Evolutionary conservation across 1,140 invertebrate species (phyloP).

Genomic region (Limonius californicus): DNA sequence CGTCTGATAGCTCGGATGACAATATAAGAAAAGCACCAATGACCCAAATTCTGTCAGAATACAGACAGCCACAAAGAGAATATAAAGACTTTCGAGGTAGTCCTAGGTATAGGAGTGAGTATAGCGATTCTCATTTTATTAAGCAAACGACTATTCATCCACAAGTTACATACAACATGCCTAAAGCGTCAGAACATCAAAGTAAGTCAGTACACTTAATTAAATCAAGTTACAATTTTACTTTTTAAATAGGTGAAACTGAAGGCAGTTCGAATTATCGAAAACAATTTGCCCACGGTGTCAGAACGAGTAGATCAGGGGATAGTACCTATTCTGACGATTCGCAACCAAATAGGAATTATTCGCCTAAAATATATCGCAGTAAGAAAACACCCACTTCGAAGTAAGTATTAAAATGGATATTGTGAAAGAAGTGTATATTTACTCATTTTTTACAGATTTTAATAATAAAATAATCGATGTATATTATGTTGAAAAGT

Average conservation of each 20-base stretch:
- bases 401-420: too few species aligned
- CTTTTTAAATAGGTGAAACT: slow-evolving; percentile 26
- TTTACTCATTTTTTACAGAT: too few species aligned
- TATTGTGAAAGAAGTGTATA: too few species aligned
- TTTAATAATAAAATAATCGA: too few species aligned
- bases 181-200: slow-evolving; percentile 38
- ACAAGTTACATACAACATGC: slow-evolving; percentile 44
- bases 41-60: slow-evolving; percentile 43
- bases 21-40: slow-evolving; percentile 29
- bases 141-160: slow-evolving; percentile 40
- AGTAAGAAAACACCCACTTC: slow-evolving; percentile 33
- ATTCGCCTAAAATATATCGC: slow-evolving; percentile 31
- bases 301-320: slow-evolving; percentile 30
- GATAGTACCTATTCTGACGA: slow-evolving; percentile 37
- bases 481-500: too few species aligned
- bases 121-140: slow-evolving; percentile 19
- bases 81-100: slow-evolving; percentile 40
- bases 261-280: slow-evolving; percentile 36
- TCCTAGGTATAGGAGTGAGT: slow-evolving; percentile 21
- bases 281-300: slow-evolving; percentile 39
- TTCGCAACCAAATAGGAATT: slow-evolving; percentile 29
- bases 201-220: neutral
- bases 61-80: slow-evolving; percentile 41
- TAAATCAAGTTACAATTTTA: slow-evolving; percentile 12
- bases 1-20: slow-evolving; percentile 30